phyloP scores from a whole-genome alignment of 2,888 invertebrate species.

The Oscheius onirici region DNA sequence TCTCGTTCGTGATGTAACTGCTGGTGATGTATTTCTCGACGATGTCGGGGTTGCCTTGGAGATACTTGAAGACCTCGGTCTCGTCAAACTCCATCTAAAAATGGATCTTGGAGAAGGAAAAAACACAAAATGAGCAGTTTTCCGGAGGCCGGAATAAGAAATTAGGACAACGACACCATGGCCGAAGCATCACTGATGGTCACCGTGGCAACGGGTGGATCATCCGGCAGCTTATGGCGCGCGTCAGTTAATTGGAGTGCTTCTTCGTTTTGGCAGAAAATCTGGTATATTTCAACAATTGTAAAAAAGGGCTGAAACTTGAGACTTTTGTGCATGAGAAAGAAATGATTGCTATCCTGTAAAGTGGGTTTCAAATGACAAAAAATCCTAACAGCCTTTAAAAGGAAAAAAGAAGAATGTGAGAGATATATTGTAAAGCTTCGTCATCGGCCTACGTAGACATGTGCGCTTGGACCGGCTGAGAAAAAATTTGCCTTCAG shows the following conservation, averaged over 20 bases:
- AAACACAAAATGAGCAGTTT: neutral
- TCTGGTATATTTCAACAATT: too few relatives aligned
- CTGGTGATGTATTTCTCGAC: constrained; percentile 56
- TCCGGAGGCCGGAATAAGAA: neutral
- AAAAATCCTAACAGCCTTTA: too few relatives aligned
- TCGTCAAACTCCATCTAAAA: constrained; percentile 28
- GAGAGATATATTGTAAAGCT: too few relatives aligned
- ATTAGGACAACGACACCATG: neutral
- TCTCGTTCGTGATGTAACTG: constrained; percentile 49
- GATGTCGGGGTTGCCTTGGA: constrained; percentile 52
- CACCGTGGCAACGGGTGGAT: constrained; percentile 20
- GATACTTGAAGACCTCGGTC: constrained; percentile 45
- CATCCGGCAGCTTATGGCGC: constrained; percentile 4
- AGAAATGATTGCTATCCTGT: too few relatives aligned
- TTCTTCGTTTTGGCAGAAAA: neutral
- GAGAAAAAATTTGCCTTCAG: too few relatives aligned
- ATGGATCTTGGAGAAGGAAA: neutral
- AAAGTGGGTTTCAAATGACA: too few relatives aligned
- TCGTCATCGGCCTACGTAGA: too few relatives aligned
- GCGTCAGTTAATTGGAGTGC: constrained; percentile 12
- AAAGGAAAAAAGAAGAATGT: too few relatives aligned
- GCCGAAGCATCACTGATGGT: constrained; percentile 16
- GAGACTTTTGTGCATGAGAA: neutral
- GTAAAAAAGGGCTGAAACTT: constrained; percentile 37
- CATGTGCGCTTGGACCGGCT: too few relatives aligned